Percentiles rank a stretch among this genome's conserved stretches.
Conservation (phyloP, 2,888 invertebrate genomes). For the Linnaemya tessellans region DNA sequence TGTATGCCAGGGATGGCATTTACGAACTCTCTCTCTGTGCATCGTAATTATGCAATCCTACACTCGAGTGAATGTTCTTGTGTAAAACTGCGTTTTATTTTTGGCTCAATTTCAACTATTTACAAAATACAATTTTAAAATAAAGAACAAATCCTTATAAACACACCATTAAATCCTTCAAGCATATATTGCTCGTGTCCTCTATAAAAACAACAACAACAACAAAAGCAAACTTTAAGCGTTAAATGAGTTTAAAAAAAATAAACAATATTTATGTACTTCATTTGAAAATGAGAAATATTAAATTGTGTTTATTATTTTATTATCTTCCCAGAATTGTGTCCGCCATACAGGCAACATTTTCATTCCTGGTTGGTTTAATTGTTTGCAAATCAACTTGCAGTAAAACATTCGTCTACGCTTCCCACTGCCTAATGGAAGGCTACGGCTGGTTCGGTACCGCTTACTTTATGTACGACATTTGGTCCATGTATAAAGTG, state of each 20-base stretch:
- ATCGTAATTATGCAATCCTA: too few relatives aligned
- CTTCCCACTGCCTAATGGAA: slow-evolving; percentile 89
- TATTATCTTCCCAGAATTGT: slow-evolving; percentile 85
- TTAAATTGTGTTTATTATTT: slow-evolving; percentile 1
- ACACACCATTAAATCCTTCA: slow-evolving; percentile 25
- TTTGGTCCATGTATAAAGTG: slow-evolving; percentile 91
- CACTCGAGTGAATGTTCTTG: too few relatives aligned
- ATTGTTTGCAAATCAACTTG: slow-evolving; percentile 88
- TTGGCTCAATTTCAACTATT: slow-evolving; percentile 31
- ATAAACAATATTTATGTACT: too few relatives aligned
- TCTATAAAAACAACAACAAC: too few relatives aligned
- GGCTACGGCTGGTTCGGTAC: slow-evolving; percentile 92
- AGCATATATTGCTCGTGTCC: too few relatives aligned
- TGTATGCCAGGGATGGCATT: too few relatives aligned
- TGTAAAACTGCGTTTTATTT: too few relatives aligned
- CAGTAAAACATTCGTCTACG: slow-evolving; percentile 87
- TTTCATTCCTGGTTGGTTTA: slow-evolving; percentile 87
- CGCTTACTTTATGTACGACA: slow-evolving; percentile 91
- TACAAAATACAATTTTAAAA: neutral
- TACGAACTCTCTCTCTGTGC: too few relatives aligned
- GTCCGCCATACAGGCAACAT: slow-evolving; percentile 88
- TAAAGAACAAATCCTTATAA: neutral
- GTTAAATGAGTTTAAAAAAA: too few relatives aligned
- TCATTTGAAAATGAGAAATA: neutral
- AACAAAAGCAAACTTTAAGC: neutral